phyloP scores from a whole-genome alignment of 2,113 vertebrate species.

The Malurus elegans region DNA sequence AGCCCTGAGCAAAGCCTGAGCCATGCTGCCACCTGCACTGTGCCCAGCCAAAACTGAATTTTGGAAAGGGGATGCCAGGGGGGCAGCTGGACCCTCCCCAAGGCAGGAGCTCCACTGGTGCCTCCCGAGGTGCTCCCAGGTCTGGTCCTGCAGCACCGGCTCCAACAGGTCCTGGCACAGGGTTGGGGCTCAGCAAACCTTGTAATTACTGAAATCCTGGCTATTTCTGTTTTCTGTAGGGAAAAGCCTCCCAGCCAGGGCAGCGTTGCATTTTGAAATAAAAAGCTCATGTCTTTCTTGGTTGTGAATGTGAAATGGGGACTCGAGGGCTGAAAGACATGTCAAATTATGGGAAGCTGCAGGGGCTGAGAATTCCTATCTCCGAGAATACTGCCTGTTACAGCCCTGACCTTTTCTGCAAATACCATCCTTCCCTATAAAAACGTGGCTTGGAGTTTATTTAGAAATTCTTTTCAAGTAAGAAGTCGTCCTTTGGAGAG shows the following conservation, averaged over 20 bases:
- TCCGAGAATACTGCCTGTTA: slow-evolving; percentile 45
- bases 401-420: slow-evolving; percentile 55
- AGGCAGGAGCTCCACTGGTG: neutral
- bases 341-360: slow-evolving; percentile 59
- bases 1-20: neutral
- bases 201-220: neutral
- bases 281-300: slow-evolving; percentile 19
- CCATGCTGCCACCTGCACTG: neutral
- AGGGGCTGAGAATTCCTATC: slow-evolving; percentile 52
- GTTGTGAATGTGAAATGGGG: slow-evolving; percentile 37
- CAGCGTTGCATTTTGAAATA: neutral
- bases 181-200: neutral
- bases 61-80: neutral
- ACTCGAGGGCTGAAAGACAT: slow-evolving; percentile 50
- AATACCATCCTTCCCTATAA: slow-evolving; percentile 57
- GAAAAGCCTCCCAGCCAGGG: neutral
- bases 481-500: neutral
- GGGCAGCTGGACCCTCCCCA: neutral
- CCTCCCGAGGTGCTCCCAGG: neutral
- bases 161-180: neutral
- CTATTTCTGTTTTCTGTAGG: neutral
- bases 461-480: slow-evolving; percentile 52
- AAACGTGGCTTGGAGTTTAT: slow-evolving; percentile 46
- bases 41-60: neutral
- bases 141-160: neutral